Evolutionary conservation across 2,113 vertebrate species (phyloP), one percentile per base, ranked within the genome.

Genomic region (Cephalopholis sonnerati): DNA sequence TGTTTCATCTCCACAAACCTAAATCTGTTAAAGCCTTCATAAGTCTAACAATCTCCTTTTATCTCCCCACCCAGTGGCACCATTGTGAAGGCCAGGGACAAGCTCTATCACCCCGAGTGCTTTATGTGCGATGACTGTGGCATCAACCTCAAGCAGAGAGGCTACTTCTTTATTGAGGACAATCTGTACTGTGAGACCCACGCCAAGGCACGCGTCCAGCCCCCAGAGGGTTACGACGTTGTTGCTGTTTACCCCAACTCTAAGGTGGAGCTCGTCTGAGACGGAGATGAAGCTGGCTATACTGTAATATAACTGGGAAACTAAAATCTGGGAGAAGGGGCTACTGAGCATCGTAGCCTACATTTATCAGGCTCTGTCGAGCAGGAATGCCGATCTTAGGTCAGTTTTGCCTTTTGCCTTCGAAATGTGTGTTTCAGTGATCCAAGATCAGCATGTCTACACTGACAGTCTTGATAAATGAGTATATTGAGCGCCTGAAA

Each of bases 191-290:
- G 98, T 9, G 98, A 99, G 96, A 97, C 93, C 0, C 97, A 99
- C 1, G 98, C 98, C 73, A 99, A 96, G 94, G 97, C 97, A 0
- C 96, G 98, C 2, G 98, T 99, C 25, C 97, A 99, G 85, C 97
- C 98, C 0, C 98, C 98, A 0, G 98, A 99, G 92, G 98, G 98
- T 46, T 99, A 99, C n/a, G 98, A 99, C 20, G 97, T 99, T 18
- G 98, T 99, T n/a, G 98, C 98, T 0, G 98, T 99, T 80, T 99
- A 99, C 90, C 98, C 98, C 16, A 99, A 99, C 36, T 97, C 98
- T 41, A 99, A 98, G 92, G 98, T 99, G 75, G 97, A 99, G 92
- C 94, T 99, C 0, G 97, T 99, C 80, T 99, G 90, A 96, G 77
- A 57, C 0, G 7, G 16, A 29, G 61, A n/a, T 2, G 3, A 2